Evolutionary conservation across 2,113 vertebrate species (phyloP), one percentile per base, ranked within the genome.

Genomic region (Sisor rabdophorus): DNA sequence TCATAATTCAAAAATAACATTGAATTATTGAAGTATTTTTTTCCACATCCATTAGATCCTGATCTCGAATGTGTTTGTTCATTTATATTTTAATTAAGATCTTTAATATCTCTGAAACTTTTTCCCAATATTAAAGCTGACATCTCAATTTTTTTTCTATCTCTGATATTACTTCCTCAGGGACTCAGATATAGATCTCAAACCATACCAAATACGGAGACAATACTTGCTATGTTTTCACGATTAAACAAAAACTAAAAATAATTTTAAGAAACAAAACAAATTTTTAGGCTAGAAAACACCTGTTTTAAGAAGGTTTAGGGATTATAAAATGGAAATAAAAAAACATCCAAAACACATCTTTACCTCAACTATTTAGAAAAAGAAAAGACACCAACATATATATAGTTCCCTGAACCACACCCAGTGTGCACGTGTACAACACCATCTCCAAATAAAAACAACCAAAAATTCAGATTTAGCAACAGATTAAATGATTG

Each of bases 351-450:
- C 13, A 56, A 47, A 26, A 26, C 13, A 15, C 50, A 52, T 13
- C 11, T 0, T 28, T 69, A 52, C 3, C 16, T 28, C 52, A 52
- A 69, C 16, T 20, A 3, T 17, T 26, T 68, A 1, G 19, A 50
- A 50, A 26, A 50, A 16, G 8, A 17, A 36, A 16, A 40, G n/a
- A 58, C 40, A 59, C 15, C 10, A 73, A 54, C 15, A 44, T 6
- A 50, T 44, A 58, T 47, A 3, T 19, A 26, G 56, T 12, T 28
- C 26, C 56, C 28, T 61, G 26, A 61, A 71, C 67, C 56, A 71
- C 76, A 77, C 55, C 67, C 48, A 63, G 8, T 52, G 44, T 53
- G 55, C 58, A 30, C 8, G 20, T 65, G 8, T 22, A 30, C 40
- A 32, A 48, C 36, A 56, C 2, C 2, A 1, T 56, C 1, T 17